These are phyloP conservation scores for Brachyrhaphis roseni DNA, from an alignment of 2,797 vertebrate species.

Conservation along the genomic window DNA sequence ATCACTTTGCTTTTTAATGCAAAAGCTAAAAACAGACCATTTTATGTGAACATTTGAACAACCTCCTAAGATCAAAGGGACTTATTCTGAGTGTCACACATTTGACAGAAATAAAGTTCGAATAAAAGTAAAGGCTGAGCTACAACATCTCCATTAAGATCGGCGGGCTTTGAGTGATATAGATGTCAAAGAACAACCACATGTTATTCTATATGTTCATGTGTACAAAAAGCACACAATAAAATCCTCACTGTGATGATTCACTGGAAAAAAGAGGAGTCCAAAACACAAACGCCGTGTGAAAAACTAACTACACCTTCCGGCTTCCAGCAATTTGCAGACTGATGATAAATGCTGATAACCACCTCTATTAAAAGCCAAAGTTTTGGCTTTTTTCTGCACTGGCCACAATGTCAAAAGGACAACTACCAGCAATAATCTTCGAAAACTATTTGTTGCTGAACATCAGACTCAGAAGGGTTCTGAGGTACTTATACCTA, in stretches of 20 bases:
- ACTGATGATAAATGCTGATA: background rate
- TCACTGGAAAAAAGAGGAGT: background rate
- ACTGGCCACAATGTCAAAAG: background rate
- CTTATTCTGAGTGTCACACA: conserved; percentile 52
- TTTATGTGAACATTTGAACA: conserved; percentile 20
- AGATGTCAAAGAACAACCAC: conserved; percentile 25
- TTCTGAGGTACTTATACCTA: background rate
- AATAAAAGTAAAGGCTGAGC: conserved; percentile 45
- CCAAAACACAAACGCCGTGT: background rate
- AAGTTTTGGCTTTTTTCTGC: background rate
- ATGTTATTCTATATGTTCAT: background rate
- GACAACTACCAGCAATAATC: background rate
- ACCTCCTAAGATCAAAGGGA: conserved; percentile 25
- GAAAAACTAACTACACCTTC: background rate
- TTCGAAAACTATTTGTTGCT: background rate
- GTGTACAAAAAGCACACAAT: background rate
- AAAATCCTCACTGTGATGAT: background rate
- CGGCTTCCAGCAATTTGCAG: background rate
- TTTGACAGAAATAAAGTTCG: conserved; percentile 46
- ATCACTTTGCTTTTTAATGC: conserved; percentile 6
- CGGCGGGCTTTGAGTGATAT: conserved; percentile 57
- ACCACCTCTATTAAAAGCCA: background rate
- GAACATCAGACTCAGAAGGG: background rate
- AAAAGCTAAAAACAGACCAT: conserved; percentile 35
- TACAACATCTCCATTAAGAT: conserved; percentile 56